A percentile compares a stretch with the other conserved stretches of the same genome.
phyloP scores from a whole-genome alignment of 2,888 invertebrate genomes.

The Cecidostiba fungosa region DNA sequence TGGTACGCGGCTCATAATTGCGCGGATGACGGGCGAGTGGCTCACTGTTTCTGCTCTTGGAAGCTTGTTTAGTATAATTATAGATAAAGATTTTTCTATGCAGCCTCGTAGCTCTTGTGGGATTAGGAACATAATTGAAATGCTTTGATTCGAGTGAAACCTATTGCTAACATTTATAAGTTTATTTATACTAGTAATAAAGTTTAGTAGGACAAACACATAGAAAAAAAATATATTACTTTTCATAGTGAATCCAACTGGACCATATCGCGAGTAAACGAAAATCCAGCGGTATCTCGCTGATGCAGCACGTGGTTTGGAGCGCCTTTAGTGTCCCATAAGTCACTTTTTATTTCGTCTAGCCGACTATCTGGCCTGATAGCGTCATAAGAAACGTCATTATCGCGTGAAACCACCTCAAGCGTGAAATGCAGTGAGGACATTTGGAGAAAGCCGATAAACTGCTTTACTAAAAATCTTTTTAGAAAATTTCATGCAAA shows the following conservation, averaged over 20 bases:
- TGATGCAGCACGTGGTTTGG: conserved; percentile 19
- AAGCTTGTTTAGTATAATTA: background rate
- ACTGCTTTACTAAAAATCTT: background rate
- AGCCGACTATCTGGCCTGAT: conserved; percentile 37
- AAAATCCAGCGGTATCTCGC: conserved; percentile 42
- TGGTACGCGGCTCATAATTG: conserved; percentile 1
- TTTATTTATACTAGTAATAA: background rate
- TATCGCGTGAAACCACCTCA: conserved; percentile 49
- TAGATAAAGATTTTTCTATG: background rate
- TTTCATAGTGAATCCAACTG: background rate
- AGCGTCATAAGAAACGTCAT: conserved; percentile 59
- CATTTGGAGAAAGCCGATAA: conserved; percentile 58
- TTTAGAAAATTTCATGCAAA: background rate
- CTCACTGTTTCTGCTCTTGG: background rate
- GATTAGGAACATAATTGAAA: too few relatives aligned
- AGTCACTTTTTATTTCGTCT: conserved; percentile 57
- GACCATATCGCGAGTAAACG: background rate
- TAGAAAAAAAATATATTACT: background rate
- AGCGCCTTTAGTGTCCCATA: conserved; percentile 43
- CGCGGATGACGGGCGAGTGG: background rate
- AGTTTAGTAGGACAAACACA: background rate
- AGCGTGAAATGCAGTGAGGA: conserved; percentile 46
- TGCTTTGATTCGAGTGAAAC: background rate
- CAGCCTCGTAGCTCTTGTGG: background rate
- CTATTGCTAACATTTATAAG: background rate